A percentile compares a stretch with the other conserved stretches of the same genome.
phyloP scores from a whole-genome alignment of 2,113 vertebrate genomes.

The Anolis sagrei region DNA sequence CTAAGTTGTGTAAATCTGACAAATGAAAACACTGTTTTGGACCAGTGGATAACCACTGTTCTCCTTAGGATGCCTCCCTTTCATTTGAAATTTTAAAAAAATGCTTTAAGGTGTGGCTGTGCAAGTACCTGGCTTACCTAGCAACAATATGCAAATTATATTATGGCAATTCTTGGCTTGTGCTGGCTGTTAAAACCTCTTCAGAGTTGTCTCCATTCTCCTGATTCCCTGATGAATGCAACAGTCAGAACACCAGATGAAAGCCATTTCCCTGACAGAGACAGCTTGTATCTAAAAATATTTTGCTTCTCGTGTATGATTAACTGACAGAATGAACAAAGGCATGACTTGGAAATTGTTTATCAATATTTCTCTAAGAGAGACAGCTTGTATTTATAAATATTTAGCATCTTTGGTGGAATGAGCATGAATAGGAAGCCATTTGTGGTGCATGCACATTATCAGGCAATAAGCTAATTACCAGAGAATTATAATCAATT shows the following conservation, averaged over 20 bases:
- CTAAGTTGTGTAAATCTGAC: neutral
- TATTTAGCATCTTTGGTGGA: constrained; percentile 61
- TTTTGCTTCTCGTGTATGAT: constrained; percentile 58
- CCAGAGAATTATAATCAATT: constrained; percentile 55
- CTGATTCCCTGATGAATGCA: constrained; percentile 50
- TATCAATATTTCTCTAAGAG: constrained; percentile 56
- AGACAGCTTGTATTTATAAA: constrained; percentile 62
- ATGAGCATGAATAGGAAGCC: constrained; percentile 56
- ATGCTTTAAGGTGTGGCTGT: constrained; percentile 19
- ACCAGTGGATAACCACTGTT: neutral
- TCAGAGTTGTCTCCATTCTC: constrained; percentile 55
- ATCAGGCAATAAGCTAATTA: constrained; percentile 58
- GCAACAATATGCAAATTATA: constrained; percentile 16
- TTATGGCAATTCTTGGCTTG: neutral
- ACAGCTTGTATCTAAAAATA: constrained; percentile 65
- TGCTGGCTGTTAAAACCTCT: constrained; percentile 53
- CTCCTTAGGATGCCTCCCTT: constrained; percentile 8
- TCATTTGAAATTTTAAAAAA: neutral
- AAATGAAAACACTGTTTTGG: constrained; percentile 3
- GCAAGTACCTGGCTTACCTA: neutral
- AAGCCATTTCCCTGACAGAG: constrained; percentile 61
- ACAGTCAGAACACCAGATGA: constrained; percentile 58
- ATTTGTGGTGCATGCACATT: constrained; percentile 30
- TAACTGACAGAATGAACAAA: constrained; percentile 63
- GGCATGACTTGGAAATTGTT: constrained; percentile 58